Percentiles rank a stretch among this genome's conserved stretches.
Conservation (phyloP, 2,797 vertebrate genomes). For the Taeniopygia guttata region DNA sequence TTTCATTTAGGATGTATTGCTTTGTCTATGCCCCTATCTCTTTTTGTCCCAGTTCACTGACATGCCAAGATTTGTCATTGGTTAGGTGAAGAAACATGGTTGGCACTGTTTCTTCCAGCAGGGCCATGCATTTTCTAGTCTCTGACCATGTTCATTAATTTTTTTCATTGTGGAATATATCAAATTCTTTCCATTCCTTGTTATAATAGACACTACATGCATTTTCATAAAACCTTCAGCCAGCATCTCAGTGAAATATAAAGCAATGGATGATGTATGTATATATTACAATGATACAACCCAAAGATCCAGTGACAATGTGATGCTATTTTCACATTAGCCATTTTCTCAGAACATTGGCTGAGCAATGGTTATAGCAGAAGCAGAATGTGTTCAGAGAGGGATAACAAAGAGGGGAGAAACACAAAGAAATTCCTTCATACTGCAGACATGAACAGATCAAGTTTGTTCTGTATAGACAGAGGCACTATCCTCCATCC, state of each 20-base stretch:
- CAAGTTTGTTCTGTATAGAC: background rate
- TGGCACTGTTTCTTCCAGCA: background rate
- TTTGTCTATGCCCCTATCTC: background rate
- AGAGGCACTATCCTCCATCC: background rate
- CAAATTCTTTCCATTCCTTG: background rate
- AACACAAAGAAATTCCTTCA: background rate
- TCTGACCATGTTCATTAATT: background rate
- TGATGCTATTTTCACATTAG: background rate
- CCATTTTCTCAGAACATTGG: conserved; percentile 4
- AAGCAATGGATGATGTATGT: background rate
- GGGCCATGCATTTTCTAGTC: background rate
- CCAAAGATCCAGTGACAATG: background rate
- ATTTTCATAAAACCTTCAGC: conserved; percentile 17
- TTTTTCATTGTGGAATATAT: background rate
- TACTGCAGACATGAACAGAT: background rate
- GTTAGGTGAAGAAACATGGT: background rate
- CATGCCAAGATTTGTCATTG: background rate
- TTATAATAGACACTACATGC: background rate
- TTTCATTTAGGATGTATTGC: background rate
- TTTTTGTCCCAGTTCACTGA: background rate
- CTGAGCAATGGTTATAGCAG: background rate
- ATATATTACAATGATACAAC: background rate
- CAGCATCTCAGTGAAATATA: background rate
- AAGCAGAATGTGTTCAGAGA: background rate
- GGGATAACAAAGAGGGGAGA: background rate